These are phyloP conservation scores for Pitta sordida DNA, from an alignment of 2,113 vertebrate genomes.

Conservation along the genomic window DNA sequence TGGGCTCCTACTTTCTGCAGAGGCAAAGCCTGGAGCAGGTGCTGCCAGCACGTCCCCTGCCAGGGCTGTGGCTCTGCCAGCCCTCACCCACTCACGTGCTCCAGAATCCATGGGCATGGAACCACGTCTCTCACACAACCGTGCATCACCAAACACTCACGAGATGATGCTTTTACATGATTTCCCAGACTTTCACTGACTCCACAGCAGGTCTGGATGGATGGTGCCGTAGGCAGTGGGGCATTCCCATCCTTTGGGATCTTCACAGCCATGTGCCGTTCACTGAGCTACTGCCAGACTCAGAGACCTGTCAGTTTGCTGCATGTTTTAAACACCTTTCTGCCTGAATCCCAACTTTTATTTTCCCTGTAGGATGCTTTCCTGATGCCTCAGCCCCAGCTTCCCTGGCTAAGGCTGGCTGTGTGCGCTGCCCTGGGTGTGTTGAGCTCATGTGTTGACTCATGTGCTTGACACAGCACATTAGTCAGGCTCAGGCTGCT, in stretches of 20 bases:
- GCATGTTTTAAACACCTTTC: background rate
- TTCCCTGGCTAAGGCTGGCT: background rate
- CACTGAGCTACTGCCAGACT: background rate
- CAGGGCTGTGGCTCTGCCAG: background rate
- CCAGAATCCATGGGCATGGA: background rate
- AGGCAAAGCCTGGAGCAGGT: background rate
- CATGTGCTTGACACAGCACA: no score
- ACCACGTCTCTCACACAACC: background rate
- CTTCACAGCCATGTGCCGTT: background rate
- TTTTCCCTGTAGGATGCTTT: background rate
- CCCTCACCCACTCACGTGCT: accelerated
- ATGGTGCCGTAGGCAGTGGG: accelerated
- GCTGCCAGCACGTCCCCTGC: background rate
- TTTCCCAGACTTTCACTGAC: background rate
- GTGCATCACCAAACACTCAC: background rate
- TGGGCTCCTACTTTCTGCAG: background rate
- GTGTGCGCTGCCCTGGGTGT: background rate
- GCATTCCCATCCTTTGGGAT: background rate
- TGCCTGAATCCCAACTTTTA: background rate
- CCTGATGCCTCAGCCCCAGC: background rate
- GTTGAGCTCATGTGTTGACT: no score
- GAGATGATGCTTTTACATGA: background rate
- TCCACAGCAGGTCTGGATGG: accelerated
- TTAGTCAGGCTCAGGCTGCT: background rate
- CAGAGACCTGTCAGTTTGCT: background rate